A percentile compares a stretch with the other conserved stretches of the same genome.
phyloP scores from a whole-genome alignment of 2,113 vertebrate species.

The Atrichornis clamosus region DNA sequence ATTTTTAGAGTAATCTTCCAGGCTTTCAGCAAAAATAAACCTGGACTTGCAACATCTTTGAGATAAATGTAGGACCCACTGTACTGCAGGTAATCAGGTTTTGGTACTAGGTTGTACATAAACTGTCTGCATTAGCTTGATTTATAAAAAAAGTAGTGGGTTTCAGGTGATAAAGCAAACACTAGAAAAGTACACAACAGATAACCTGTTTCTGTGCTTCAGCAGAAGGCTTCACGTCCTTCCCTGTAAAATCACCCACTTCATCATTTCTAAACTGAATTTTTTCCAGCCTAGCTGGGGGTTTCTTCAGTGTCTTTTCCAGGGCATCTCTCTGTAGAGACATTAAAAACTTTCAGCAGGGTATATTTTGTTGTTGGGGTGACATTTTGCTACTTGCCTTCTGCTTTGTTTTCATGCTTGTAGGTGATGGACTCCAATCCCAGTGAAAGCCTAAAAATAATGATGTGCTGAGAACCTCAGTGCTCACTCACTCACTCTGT shows the following conservation, averaged over 20 bases:
- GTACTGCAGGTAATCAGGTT: not conserved
- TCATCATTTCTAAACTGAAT: conserved; percentile 64
- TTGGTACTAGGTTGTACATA: not conserved
- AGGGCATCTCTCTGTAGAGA: conserved; percentile 36
- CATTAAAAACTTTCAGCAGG: conserved; percentile 5
- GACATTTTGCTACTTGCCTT: not conserved
- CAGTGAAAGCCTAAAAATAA: not conserved
- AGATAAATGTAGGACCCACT: not conserved
- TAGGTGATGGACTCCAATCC: not conserved
- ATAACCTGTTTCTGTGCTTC: conserved; percentile 70
- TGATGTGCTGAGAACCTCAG: not conserved
- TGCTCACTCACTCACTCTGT: not conserved
- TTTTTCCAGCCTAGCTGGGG: conserved; percentile 80
- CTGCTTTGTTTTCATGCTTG: not conserved
- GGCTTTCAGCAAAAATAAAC: not conserved
- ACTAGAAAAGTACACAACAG: not conserved
- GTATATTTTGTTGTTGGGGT: not conserved
- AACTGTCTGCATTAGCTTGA: not conserved
- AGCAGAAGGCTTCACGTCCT: conserved; percentile 71
- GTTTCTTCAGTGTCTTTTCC: conserved; percentile 59
- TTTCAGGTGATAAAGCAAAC: not conserved
- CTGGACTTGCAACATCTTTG: not conserved
- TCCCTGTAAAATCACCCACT: conserved; percentile 57
- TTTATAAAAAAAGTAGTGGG: not conserved
- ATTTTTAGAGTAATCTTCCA: not conserved